phyloP scores from a whole-genome alignment of 1,140 invertebrate genomes.

The Araneus ventricosus region DNA sequence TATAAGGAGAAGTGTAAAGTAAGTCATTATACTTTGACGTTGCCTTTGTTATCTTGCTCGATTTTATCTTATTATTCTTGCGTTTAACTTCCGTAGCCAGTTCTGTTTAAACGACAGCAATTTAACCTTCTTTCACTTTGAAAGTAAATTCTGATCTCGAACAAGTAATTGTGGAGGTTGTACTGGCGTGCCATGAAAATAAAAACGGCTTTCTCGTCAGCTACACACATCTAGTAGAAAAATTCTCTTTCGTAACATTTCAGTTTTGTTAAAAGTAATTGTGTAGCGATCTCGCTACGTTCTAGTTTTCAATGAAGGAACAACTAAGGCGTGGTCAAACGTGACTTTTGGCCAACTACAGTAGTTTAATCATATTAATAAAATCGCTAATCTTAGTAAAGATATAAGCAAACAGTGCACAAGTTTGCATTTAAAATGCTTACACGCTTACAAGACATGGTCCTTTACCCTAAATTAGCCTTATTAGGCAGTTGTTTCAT shows the following conservation, averaged over 20 bases:
- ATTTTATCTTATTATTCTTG: neutral
- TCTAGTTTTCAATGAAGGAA: neutral
- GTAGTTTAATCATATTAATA: neutral
- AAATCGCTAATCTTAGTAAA: neutral
- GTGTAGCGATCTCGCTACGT: neutral
- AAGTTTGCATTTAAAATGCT: neutral
- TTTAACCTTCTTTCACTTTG: conserved; percentile 4
- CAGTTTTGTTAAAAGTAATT: conserved; percentile 30
- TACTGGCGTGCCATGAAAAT: neutral
- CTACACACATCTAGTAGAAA: neutral
- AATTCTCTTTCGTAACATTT: conserved; percentile 28
- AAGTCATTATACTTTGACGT: neutral
- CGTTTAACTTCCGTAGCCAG: neutral
- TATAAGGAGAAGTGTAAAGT: too few relatives aligned
- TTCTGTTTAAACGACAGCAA: neutral
- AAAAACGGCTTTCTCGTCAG: neutral
- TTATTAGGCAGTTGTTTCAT: too few relatives aligned
- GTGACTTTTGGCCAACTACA: conserved; percentile 24
- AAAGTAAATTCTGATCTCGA: neutral
- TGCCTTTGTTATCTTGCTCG: neutral
- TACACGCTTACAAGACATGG: too few relatives aligned
- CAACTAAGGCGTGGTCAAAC: conserved; percentile 7
- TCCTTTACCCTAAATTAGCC: too few relatives aligned
- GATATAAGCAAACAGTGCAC: too few relatives aligned
- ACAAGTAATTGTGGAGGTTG: conserved; percentile 35